Evolutionary conservation across 2,888 invertebrate species (phyloP), one percentile per base, ranked within the genome.

Genomic region (Platycnemis pennipes): DNA sequence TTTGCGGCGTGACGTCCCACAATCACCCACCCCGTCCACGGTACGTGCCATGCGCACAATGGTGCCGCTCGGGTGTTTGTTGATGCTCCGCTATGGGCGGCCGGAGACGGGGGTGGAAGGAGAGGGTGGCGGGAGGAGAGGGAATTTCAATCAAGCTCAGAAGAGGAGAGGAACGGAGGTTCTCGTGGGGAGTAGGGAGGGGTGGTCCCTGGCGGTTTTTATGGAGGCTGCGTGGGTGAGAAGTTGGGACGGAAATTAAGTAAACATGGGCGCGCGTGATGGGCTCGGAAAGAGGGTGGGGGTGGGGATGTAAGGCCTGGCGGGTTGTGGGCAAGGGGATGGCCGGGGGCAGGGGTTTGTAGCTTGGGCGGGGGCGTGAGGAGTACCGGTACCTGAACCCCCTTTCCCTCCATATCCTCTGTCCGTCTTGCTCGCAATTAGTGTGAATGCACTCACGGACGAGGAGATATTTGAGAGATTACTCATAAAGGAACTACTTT

Each of bases 1-100:
- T 77, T 77, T 45, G 87, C 26, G 46, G 56, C 91, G 44, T 91
- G 56, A 91, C 37, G 56, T 63, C 53, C 22, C 45, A 87, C 44
- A 69, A 44, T 63, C 42, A 56, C 22, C 56, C 89, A 13, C 63
- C 16, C 87, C 31, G 19, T n/a, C 63, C 91, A n/a, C 63, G 91
- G 63, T 91, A 91, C 91, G 91, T 91, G 91, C 56, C 44, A n/a
- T 63, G 91, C 45, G 69, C 91, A 63, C 91, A 69, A 91, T 44
- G 91, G 26, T 26, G 63, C 26, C 37, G 63, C 31, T 63, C 26
- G 44, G 53, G 37, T 37, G 44, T 87, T 44, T n/a, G 87, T 77
- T 26, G 37, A 13, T 13, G 77, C 37, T 37, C 16, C 77, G 37
- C 77, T 37, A 11, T 5, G 37, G 11, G 77, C 77, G 77, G 77